Base-by-base conservation (phyloP, 2,888 invertebrate species). In the Pollenia amentaria region DNA sequence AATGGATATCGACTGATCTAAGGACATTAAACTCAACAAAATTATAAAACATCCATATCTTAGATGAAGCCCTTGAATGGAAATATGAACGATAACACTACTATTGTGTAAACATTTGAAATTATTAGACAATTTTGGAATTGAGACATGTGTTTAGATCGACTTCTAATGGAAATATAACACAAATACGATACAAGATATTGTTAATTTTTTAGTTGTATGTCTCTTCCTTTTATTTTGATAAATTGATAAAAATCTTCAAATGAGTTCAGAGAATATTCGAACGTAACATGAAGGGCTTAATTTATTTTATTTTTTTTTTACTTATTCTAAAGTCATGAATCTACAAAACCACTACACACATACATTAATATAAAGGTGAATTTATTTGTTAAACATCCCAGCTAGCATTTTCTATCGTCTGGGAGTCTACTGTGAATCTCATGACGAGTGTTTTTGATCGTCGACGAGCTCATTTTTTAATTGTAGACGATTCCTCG, bases 241-340 rank as follows among this genome's bases (percentile, higher is more conserved):
- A 38, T 44, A 57, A 75, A 12, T n/a, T 48, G 77, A 83, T 84
- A 57, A 57, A 65, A 72, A 78, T 84, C 83, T 65, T 16, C n/a
- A 38, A 77, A 62, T 55, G n/a, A 42, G n/a, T 70, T 76, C 62
- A 38, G 3, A 40, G 53, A 76, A 62, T 64, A 51, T 53, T 46
- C 46, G 18, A 38, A n/a, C 10, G 62, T 40, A 29, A 16, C 62
- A 40, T 29, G 16, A 12, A 44, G 42, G 42, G 38, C 10, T 60
- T 3, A 29, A 29, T 29, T 29, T 29, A 29, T 29, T 29, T 29
- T 6, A 0, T 29, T 29, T 2, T 29, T 29, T 29, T 29, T 29
- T 29, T 29, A 29, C 29, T 29, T 4, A 6, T 29, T 29, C 6
- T 29, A 6, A 29, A 29, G 29, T 29, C 29, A 29, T 29, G 29